Base-by-base conservation (phyloP, 2,888 invertebrate genomes). In the Nemotelus nigrinus region DNA sequence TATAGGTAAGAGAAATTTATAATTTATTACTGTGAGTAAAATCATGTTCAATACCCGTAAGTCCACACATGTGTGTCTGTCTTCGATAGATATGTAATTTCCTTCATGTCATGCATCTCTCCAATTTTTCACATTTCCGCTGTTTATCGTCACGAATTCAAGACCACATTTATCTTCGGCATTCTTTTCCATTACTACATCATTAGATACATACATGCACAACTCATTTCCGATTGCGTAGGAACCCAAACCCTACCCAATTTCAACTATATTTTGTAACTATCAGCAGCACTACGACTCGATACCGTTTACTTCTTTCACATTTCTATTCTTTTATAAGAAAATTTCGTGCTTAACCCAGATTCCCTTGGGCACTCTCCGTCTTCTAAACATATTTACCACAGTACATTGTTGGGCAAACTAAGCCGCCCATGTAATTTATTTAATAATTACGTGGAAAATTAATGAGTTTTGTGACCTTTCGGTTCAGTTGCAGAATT, bases 1-100 rank as follows among this genome's bases (percentile, higher is more conserved):
- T 80, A 83, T 83, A 80, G 83, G 86, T 83, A 74, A 82, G 82
- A 25, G 25, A 25, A 25, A 25, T 25, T 25, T 25, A 25, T 25
- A 25, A 25, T 25, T 43, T 58, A 25, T 53, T 53, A 8, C 25
- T 25, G 25, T 1, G 25, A 25, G 0, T 25, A 25, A 25, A 25
- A 25, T 25, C 25, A 25, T 25, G 25, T 1, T 25, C 25, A 25
- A 25, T 25, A 25, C 25, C 25, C 25, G 25, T 25, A 25, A 25
- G 25, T 25, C 25, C 25, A 25, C 25, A 1, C 25, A 25, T 25
- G 25, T 25, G 25, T 25, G 25, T 25, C 25, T 25, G 25, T 25
- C 25, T 25, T 25, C 25, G 1, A 25, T 25, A 25, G 25, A 25
- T 25, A 25, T 25, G 25, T 25, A 25, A 25, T 25, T 25, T 25